These are phyloP conservation scores for Muscidifurax raptorellus DNA, from an alignment of 1,140 invertebrate genomes.

Conservation along the genomic window DNA sequence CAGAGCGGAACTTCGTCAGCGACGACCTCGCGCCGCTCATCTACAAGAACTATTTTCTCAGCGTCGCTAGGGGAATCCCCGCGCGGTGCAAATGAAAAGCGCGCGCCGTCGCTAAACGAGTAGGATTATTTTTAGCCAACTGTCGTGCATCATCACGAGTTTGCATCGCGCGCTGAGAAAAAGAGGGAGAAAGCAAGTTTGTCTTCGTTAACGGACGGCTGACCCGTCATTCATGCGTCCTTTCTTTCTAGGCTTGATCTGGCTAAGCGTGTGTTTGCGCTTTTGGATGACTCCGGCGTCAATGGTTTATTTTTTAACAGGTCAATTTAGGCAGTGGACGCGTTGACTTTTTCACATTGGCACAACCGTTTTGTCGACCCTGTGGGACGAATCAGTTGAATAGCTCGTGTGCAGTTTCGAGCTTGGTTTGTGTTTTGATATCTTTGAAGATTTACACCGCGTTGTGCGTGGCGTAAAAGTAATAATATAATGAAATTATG, in stretches of 20 bases:
- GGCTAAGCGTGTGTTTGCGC: neutral
- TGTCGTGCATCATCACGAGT: no score
- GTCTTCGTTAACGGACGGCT: neutral
- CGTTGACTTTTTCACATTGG: no score
- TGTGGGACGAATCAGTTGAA: no score
- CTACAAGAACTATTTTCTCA: constrained; percentile 83
- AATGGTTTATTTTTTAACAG: neutral
- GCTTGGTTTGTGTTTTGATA: no score
- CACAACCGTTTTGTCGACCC: no score
- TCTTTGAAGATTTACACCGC: no score
- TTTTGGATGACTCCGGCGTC: neutral
- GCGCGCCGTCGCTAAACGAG: neutral
- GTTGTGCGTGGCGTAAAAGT: no score
- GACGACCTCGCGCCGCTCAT: constrained; percentile 82
- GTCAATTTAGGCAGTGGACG: neutral
- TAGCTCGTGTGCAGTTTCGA: no score
- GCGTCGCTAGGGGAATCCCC: constrained; percentile 45
- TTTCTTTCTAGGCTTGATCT: neutral
- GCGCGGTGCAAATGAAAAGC: neutral
- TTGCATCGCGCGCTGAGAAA: neutral
- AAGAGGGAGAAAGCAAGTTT: neutral
- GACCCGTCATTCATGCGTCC: neutral
- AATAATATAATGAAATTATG: no score
- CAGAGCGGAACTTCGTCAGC: constrained; percentile 84
- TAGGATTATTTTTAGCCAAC: neutral